A percentile compares a stretch with the other conserved stretches of the same genome.
phyloP scores from a whole-genome alignment of 2,113 vertebrate genomes.

The Amia ocellicauda region DNA sequence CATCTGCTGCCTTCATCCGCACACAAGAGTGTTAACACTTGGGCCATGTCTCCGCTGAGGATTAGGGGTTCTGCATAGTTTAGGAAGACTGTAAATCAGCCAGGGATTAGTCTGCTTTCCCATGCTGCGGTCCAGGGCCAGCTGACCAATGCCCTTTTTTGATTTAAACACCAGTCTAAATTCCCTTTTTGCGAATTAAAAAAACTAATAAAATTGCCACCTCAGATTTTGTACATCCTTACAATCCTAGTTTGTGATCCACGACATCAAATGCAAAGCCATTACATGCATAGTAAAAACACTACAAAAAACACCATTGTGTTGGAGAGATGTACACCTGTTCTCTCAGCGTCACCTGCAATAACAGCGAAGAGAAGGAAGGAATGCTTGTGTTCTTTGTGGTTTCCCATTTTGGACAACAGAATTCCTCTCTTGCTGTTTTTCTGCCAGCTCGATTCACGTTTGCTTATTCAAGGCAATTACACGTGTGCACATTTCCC shows the following conservation, averaged over 20 bases:
- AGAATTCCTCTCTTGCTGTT: conserved; percentile 2
- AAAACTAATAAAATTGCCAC: too few relatives aligned
- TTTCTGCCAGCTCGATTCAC: not conserved
- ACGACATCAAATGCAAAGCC: too few relatives aligned
- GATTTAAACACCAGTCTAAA: too few relatives aligned
- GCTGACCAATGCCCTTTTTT: not conserved
- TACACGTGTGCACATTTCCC: not conserved
- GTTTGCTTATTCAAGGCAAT: not conserved
- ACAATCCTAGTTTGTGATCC: too few relatives aligned
- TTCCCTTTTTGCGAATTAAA: too few relatives aligned
- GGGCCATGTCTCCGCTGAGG: not conserved
- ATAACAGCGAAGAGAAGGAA: not conserved
- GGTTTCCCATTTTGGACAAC: not conserved
- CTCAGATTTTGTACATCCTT: too few relatives aligned
- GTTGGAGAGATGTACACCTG: not conserved
- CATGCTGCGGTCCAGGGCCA: not conserved
- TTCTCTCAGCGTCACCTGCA: not conserved
- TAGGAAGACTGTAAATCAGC: not conserved
- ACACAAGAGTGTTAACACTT: not conserved
- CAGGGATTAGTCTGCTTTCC: not conserved
- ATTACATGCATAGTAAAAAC: too few relatives aligned
- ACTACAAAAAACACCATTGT: too few relatives aligned
- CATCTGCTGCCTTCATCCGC: not conserved
- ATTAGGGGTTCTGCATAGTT: not conserved
- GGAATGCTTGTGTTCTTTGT: not conserved